A percentile compares a stretch with the other conserved stretches of the same genome.
phyloP scores from a whole-genome alignment of 2,888 invertebrate genomes.

The Spicauda simplicius region DNA sequence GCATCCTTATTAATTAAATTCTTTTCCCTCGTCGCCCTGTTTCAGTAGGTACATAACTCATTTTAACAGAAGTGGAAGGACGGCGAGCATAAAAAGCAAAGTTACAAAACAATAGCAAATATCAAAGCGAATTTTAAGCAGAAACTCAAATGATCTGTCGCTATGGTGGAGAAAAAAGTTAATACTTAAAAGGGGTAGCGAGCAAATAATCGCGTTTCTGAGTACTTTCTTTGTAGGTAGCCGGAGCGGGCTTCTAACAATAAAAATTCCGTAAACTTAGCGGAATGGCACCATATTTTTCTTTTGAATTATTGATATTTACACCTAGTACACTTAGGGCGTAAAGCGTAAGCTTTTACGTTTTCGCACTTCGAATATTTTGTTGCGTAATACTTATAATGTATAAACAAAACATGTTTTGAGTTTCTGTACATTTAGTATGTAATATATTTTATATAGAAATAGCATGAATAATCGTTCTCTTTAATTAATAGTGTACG shows the following conservation, averaged over 20 bases:
- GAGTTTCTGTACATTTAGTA: neutral
- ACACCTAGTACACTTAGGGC: conserved; percentile 17
- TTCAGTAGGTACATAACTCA: conserved; percentile 2
- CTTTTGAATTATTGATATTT: conserved; percentile 32
- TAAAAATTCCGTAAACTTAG: conserved; percentile 29
- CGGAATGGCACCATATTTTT: conserved; percentile 28
- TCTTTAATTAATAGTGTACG: no score
- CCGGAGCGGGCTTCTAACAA: conserved; percentile 19
- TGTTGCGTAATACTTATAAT: neutral
- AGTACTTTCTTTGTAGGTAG: conserved; percentile 27
- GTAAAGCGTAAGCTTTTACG: conserved; percentile 14
- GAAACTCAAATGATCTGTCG: conserved; percentile 26
- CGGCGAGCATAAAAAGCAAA: neutral
- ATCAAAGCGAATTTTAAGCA: conserved; percentile 22
- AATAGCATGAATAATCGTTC: no score
- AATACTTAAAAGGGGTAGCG: conserved; percentile 28
- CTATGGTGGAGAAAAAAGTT: conserved; percentile 22
- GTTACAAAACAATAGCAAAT: conserved; percentile 20
- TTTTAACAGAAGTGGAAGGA: conserved; percentile 6
- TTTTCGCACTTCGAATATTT: neutral
- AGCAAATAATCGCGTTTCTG: conserved; percentile 25
- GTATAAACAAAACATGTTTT: neutral
- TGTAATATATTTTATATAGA: no score
- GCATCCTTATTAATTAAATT: conserved; percentile 3
- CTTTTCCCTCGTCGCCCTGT: neutral